phyloP scores from a whole-genome alignment of 2,797 vertebrate species.

The Galagoides demidoff region DNA sequence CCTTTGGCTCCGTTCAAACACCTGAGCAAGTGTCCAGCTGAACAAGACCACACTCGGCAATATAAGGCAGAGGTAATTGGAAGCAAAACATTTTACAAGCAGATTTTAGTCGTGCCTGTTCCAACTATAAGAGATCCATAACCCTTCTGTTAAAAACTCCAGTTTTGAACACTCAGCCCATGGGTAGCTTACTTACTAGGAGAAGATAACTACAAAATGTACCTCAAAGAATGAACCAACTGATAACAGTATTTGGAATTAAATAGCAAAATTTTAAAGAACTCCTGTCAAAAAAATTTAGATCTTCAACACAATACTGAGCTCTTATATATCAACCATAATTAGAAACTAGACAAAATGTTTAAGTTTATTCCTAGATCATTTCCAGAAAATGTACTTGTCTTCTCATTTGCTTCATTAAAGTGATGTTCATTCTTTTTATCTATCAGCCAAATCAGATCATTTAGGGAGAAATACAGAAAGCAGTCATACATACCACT shows the following conservation, averaged over 20 bases:
- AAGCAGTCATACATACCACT: neutral
- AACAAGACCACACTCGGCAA: neutral
- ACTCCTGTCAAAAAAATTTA: conserved; percentile 31
- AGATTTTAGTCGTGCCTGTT: neutral
- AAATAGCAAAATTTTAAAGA: conserved; percentile 28
- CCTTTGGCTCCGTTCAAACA: neutral
- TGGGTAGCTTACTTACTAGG: neutral
- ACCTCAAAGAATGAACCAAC: neutral
- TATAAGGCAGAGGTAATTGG: neutral
- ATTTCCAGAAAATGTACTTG: neutral
- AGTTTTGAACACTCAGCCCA: neutral
- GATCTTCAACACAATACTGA: neutral
- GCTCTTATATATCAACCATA: conserved; percentile 8
- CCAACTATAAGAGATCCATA: neutral
- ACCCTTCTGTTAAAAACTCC: neutral
- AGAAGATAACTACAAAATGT: neutral
- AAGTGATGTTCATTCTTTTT: conserved; percentile 10
- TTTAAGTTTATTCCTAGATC: neutral
- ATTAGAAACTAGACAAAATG: neutral
- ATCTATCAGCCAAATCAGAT: conserved; percentile 4
- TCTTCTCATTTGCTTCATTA: neutral
- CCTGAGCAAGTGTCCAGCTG: neutral
- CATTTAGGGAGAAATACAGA: neutral
- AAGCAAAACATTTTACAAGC: neutral
- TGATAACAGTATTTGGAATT: neutral